Conservation (phyloP, 1,140 invertebrate species). For the Sitobion miscanthi region DNA sequence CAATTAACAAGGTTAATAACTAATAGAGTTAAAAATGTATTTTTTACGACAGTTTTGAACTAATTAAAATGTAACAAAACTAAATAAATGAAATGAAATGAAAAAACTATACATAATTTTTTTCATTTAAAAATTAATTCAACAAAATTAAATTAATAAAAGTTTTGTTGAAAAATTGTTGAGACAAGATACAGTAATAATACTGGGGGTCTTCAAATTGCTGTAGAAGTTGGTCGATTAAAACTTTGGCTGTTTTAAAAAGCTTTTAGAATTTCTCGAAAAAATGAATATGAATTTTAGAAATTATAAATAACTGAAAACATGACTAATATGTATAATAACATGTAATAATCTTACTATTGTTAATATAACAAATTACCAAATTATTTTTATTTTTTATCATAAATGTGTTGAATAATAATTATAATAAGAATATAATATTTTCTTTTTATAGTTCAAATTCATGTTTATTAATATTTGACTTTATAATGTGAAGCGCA, state of each 20-base stretch:
- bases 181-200: neutral
- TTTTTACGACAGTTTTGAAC: neutral
- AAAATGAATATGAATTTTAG: neutral
- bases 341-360: neutral
- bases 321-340: neutral
- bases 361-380: neutral
- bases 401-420: neutral
- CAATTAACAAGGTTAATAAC: neutral
- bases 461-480: neutral
- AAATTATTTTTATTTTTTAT: neutral
- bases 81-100: slow-evolving; percentile 1
- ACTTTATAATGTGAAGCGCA: neutral
- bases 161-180: slow-evolving; percentile 7
- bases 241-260: neutral
- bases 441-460: neutral
- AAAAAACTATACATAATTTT: slow-evolving; percentile 2
- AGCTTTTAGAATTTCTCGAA: neutral
- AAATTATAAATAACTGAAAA: neutral
- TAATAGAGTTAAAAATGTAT: neutral
- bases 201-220: neutral
- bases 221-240: neutral
- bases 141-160: slow-evolving; percentile 13
- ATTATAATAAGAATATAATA: neutral
- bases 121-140: slow-evolving; percentile 9
- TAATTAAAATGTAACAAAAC: neutral